Evolutionary conservation across 2,113 vertebrate species (phyloP), one percentile per base, ranked within the genome.

Genomic region (Aptenodytes forsteri): DNA sequence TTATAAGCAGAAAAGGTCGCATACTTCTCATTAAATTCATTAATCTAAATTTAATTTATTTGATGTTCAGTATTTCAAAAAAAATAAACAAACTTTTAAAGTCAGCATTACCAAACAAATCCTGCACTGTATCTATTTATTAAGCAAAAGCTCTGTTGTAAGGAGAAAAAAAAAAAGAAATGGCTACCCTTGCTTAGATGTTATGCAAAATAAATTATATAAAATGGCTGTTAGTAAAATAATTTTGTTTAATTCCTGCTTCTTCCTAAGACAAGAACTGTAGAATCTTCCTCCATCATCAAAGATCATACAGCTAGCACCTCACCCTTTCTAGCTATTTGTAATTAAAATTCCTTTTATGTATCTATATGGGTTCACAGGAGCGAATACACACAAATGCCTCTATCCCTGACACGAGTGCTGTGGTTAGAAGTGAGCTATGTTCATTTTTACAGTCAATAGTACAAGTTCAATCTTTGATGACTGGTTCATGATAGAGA

Each of bases 1-100:
- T 89, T 92, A 92, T n/a, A 76, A 79, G n/a, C 76, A 94, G 78
- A 94, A 96, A 96, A 96, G 91, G 89, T 96, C 77, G 79, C 36
- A 67, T 49, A 46, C 30, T 91, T 87, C 70, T 83, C 62, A 91
- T 94, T 92, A 89, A 67, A 79, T 46, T 27, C 40, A 91, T 87
- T 84, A 11, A 92, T 90, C 65, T 91, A 71, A 66, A 91, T 93
- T 75, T 92, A 83, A 92, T 79, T 80, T 70, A 79, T 86, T 96
- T 89, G 8, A 83, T 75, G 67, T 44, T 84, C 61, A 71, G 29
- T 34, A 80, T 42, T 92, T 71, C 4, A 4, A 17, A 29, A 26
- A 77, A 81, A 70, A 16, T 2, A 27, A 66, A 10, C 11, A 5
- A 62, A 27, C 19, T 50, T 90, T 89, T 83, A 2, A 89, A 91